Evolutionary conservation across 2,113 vertebrate genomes (phyloP), one percentile per base, ranked within the genome.

Genomic region (Oncorhynchus nerka): DNA sequence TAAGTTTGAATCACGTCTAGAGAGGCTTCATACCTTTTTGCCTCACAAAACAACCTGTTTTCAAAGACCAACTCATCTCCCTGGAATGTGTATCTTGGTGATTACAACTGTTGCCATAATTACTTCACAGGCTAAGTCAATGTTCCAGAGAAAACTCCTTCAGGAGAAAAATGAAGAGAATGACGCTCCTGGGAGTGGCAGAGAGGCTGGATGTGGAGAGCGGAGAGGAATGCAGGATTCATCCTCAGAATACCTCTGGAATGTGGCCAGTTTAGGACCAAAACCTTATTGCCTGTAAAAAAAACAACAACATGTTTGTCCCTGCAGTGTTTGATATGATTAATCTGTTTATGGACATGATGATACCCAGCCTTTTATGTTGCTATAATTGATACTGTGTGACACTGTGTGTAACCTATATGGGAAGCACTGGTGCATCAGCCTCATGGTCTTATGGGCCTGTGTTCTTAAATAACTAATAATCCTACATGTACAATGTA

Each of bases 211-310:
- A 55, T 55, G 15, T 4, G 16, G 34, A 45, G 2, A 45, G 39
- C 9, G 32, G 78, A 66, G 68, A 77, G 75, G 79, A 89, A 87
- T 84, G 83, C 74, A 75, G 82, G 85, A 90, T 87, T 83, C 86
- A 89, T 88, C 39, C 39, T 45, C 9, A 9, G 39, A 45, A 45
- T 45, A 45, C 79, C 86, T 83, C 76, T 79, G 85, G 86, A 89
- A 89, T 88, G 78, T 78, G 75, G 68, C 78, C 88, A 86, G 72
- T 74, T 45, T 75, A 8, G 48, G 81, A 89, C 88, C 87, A 90
- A 86, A 90, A 81, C 74, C 57, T 12, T 68, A 19, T 68, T 20
- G 70, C 24, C 75, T 11, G 32, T 55, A 68, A 75, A 55, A 76
- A 55, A 32, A 32, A 5, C 0, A 28, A 28, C 2, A 74, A 75